Base-by-base conservation (phyloP, 2,888 invertebrate genomes). In the Philaethria dido region DNA sequence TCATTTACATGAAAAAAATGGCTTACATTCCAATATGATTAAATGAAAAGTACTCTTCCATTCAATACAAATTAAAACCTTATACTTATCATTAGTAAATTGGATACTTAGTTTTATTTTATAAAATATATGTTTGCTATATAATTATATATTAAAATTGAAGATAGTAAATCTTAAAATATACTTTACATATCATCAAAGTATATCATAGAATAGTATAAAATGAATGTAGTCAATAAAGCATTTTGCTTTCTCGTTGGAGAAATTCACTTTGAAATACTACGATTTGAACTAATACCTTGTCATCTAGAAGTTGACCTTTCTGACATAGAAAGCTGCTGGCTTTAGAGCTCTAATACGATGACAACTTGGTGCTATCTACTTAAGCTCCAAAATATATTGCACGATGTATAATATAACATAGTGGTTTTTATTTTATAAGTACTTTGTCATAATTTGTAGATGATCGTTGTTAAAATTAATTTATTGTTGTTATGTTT, bases 321-420 rank as follows among this genome's bases (percentile, higher is more conserved):
- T 50, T 50, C 64, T 65, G 64, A 65, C 64, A 60, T 42, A 50
- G 59, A 39, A 65, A 65, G 59, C 64, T 59, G 64, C 29, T 42
- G 42, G 64, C 59, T 65, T 65, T 59, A 59, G 64, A 22, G 64
- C 50, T 65, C 42, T 65, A 60, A 65, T 59, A 57, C 64, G 64
- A 65, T 65, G 64, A 65, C 59, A 59, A 59, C 59, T 65, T 33
- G 50, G 50, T 60, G 60, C 64, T 65, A 50, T 65, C 64, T 65
- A 33, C 50, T 64, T 60, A 65, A 65, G 64, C 60, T 6, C 44
- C 29, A 25, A 65, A 65, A 65, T 65, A 59, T 60, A 65, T 65
- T 60, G 44, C 22, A n/a, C n/a, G 16, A 48, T 36, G 22, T 48
- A 48, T 39, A 18, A 14, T 36, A 39, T 55, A 54, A 33, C 13